phyloP scores from a whole-genome alignment of 2,888 invertebrate genomes.

The Ischnus inquisitorius region DNA sequence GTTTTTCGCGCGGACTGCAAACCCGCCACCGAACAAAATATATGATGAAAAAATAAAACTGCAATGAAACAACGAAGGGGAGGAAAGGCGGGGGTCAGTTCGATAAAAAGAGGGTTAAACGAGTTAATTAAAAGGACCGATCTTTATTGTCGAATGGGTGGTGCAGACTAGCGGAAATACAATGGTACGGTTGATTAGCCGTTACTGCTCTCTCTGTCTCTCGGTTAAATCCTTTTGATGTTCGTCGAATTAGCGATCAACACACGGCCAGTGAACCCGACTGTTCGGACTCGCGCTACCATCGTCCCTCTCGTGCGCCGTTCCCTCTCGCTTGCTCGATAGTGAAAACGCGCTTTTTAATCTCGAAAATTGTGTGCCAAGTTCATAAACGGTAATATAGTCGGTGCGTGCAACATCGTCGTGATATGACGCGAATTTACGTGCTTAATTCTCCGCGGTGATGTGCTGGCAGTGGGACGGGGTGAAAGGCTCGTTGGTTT shows the following conservation, averaged over 20 bases:
- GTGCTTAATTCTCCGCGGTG: constrained; percentile 23
- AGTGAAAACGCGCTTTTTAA: constrained; percentile 15
- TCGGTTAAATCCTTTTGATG: constrained; percentile 65
- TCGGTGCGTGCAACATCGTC: constrained; percentile 5
- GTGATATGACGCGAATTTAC: not conserved
- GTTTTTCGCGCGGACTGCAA: constrained; percentile 8
- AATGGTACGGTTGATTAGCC: constrained; percentile 66
- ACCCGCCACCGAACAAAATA: constrained; percentile 41
- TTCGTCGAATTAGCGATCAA: constrained; percentile 60
- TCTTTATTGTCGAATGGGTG: constrained; percentile 41
- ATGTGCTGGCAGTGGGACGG: constrained; percentile 1
- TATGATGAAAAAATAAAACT: constrained; percentile 22
- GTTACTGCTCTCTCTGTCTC: constrained; percentile 49
- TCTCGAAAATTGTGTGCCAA: constrained; percentile 6
- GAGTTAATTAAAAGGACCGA: constrained; percentile 55
- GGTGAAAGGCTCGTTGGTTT: not conserved
- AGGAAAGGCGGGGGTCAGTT: constrained; percentile 18
- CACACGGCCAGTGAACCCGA: constrained; percentile 26
- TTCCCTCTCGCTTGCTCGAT: not conserved
- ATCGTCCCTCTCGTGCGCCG: not conserved
- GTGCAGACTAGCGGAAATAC: constrained; percentile 59
- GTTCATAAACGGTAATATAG: not conserved
- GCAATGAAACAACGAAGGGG: not conserved
- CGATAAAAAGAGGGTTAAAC: not conserved
- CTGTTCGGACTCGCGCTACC: not conserved